phyloP scores from a whole-genome alignment of 92 coral and sea anemone species.

The Paramuricea clavata region DNA sequence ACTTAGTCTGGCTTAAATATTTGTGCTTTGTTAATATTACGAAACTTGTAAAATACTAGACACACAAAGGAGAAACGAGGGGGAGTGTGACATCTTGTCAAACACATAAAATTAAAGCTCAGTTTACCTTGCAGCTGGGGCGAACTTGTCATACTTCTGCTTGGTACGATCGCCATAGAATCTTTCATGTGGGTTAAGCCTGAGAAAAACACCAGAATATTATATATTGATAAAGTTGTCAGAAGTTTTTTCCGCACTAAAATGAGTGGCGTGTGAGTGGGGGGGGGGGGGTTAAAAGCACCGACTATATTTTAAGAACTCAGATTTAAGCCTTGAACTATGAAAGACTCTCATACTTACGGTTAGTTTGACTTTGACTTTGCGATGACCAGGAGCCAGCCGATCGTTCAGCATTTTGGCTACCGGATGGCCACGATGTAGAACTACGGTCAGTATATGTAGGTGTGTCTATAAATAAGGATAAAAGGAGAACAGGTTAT shows the following conservation, averaged over 20 bases:
- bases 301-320: background rate
- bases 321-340: background rate
- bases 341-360: conserved; percentile 2
- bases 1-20: background rate
- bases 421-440: conserved; percentile 50
- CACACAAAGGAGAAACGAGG: background rate
- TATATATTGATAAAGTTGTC: background rate
- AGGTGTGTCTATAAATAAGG: conserved; percentile 6
- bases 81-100: background rate
- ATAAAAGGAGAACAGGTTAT: background rate
- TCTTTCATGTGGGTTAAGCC: conserved; percentile 54
- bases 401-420: conserved; percentile 46
- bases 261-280: background rate
- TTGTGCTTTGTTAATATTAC: background rate
- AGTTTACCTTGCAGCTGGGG: conserved; percentile 47
- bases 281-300: background rate
- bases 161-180: conserved; percentile 53
- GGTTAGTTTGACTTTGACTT: conserved; percentile 40
- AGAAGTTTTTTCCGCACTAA: background rate
- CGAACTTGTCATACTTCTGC: conserved; percentile 39
- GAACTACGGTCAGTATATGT: conserved; percentile 44
- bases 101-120: background rate
- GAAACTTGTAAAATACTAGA: background rate
- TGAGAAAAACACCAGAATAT: background rate
- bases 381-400: conserved; percentile 38